Evolutionary conservation across 2,113 vertebrate genomes (phyloP).

Genomic region (Tichodroma muraria): DNA sequence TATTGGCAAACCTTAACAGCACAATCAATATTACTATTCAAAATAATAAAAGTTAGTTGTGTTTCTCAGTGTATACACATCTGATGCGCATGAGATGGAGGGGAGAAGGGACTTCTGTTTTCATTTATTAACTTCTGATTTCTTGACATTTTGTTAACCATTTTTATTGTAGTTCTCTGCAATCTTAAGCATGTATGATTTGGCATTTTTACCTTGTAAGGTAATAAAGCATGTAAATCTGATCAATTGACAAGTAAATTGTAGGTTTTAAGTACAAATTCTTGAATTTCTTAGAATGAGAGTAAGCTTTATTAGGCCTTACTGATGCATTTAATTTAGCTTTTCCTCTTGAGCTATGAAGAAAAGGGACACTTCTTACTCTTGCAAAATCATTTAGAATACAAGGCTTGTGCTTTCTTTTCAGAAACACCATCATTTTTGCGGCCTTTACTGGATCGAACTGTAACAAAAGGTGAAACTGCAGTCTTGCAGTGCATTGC

Average conservation of each 20-base stretch:
- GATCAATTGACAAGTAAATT: not conserved
- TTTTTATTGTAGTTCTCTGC: not conserved
- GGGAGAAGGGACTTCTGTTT: not conserved
- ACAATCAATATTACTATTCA: not conserved
- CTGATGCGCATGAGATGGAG: not conserved
- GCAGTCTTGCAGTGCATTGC: conserved; percentile 95
- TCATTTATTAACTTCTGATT: not conserved
- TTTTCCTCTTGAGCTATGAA: not conserved
- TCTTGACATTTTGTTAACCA: not conserved
- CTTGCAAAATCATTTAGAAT: not conserved
- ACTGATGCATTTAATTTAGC: not conserved
- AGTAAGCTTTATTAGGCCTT: not conserved
- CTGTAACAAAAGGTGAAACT: conserved; percentile 89
- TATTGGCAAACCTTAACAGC: not conserved
- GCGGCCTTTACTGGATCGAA: conserved; percentile 86
- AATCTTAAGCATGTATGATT: not conserved
- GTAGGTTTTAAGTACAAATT: not conserved
- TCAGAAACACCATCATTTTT: conserved; percentile 93
- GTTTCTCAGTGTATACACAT: not conserved
- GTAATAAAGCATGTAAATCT: not conserved
- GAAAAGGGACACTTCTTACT: not conserved
- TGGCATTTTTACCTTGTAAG: not conserved
- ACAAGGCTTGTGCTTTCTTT: not conserved
- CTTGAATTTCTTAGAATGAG: not conserved
- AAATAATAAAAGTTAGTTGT: not conserved